A percentile compares a stretch with the other conserved stretches of the same genome.
Conservation (phyloP, 1,140 invertebrate genomes). For the Orius insidiosus region DNA sequence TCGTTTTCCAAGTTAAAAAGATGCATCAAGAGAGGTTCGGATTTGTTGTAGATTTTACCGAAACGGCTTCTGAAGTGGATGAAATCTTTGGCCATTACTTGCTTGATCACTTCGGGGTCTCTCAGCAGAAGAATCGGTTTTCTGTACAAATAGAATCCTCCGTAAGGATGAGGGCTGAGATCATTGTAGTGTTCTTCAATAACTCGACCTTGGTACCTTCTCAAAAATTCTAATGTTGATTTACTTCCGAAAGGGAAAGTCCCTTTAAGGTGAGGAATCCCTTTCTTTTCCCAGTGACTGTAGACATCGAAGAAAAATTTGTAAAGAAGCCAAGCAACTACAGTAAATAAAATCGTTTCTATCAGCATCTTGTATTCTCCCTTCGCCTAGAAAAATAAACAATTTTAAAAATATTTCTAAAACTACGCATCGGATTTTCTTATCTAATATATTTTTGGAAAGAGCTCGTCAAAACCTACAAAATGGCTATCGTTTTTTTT, state of each 20-base stretch:
- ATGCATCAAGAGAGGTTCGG: constrained; percentile 19
- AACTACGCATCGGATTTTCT: too few species aligned
- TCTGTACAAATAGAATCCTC: constrained; percentile 29
- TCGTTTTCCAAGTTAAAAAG: constrained; percentile 21
- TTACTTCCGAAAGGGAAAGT: constrained; percentile 12
- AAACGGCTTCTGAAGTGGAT: constrained; percentile 29
- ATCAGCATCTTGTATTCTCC: too few species aligned
- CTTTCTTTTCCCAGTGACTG: constrained; percentile 27
- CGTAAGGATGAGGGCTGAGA: constrained; percentile 24
- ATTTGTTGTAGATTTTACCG: constrained; percentile 19
- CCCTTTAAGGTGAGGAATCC: constrained; percentile 21
- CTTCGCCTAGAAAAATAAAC: too few species aligned
- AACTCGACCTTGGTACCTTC: constrained; percentile 21
- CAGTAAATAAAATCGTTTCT: too few species aligned
- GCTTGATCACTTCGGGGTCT: constrained; percentile 32
- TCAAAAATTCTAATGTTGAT: neutral
- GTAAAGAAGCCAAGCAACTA: too few species aligned
- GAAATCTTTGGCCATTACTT: constrained; percentile 33
- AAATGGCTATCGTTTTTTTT: too few species aligned
- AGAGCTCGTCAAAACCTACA: too few species aligned
- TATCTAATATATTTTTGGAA: too few species aligned
- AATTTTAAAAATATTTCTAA: too few species aligned
- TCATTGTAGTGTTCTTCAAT: constrained; percentile 25
- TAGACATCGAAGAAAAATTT: constrained; percentile 17
- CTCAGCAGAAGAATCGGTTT: constrained; percentile 29